Percentiles rank a stretch among this genome's conserved stretches.
phyloP scores from a whole-genome alignment of 2,113 vertebrate genomes.

The Lampris megalopsis region DNA sequence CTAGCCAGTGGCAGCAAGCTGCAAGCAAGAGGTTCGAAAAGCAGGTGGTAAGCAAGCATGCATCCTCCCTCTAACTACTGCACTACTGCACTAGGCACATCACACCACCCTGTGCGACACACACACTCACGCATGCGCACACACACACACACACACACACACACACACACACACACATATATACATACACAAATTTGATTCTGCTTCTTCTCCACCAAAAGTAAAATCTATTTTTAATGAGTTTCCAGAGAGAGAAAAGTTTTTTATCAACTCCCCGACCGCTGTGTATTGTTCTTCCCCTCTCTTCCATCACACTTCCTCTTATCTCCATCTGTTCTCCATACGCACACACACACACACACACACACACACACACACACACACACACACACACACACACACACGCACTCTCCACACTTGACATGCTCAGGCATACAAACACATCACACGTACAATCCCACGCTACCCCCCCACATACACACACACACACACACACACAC shows the following conservation, averaged over 20 bases:
- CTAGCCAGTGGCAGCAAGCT: no score
- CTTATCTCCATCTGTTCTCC: slow-evolving; percentile 77
- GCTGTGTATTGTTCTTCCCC: slow-evolving; percentile 42
- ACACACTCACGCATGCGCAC: slow-evolving; percentile 11
- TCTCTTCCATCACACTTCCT: slow-evolving; percentile 41
- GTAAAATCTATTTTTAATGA: slow-evolving; percentile 71
- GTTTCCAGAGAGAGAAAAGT: slow-evolving; percentile 38
- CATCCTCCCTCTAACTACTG: no score
- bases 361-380: slow-evolving; percentile 18
- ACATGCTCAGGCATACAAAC: slow-evolving; percentile 36
- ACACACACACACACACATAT: slow-evolving; percentile 16
- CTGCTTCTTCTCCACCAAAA: slow-evolving; percentile 46
- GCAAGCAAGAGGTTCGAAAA: no score
- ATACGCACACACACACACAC: slow-evolving; percentile 50
- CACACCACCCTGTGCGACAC: slow-evolving; percentile 10
- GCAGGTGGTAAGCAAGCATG: no score
- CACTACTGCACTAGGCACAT: no score
- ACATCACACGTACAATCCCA: background rate
- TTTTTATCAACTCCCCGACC: slow-evolving; percentile 41
- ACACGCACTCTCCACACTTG: background rate
- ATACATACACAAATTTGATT: slow-evolving; percentile 5
- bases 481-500: slow-evolving; percentile 25
- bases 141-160: slow-evolving; percentile 22
- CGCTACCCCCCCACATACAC: slow-evolving; percentile 22
- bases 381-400: slow-evolving; percentile 5